Percentiles rank a stretch among this genome's conserved stretches.
Evolutionary conservation across 2,888 invertebrate genomes (phyloP).

Genomic region (Drosophila engyochracea): DNA sequence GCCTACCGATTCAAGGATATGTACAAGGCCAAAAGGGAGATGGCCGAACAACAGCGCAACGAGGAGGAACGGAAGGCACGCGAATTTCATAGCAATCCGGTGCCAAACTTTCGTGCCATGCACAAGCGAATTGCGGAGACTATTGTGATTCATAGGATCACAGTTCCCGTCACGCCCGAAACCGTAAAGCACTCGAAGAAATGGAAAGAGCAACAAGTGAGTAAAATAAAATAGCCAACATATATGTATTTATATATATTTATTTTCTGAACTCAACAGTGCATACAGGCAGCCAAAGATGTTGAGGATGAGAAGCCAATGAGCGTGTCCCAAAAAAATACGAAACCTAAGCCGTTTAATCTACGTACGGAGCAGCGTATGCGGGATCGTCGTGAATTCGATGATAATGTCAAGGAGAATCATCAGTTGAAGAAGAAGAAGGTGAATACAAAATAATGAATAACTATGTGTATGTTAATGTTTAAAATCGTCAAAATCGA

Average conservation of each 20-base stretch:
- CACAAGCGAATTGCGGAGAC: slow-evolving; percentile 54
- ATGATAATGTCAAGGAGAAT: slow-evolving; percentile 66
- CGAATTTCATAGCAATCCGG: slow-evolving; percentile 83
- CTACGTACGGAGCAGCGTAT: slow-evolving; percentile 78
- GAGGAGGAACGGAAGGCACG: slow-evolving; percentile 82
- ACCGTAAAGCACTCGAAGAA: slow-evolving; percentile 77
- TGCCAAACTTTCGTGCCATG: slow-evolving; percentile 75
- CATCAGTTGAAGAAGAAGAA: slow-evolving; percentile 79
- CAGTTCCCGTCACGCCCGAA: slow-evolving; percentile 78
- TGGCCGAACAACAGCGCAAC: slow-evolving; percentile 55
- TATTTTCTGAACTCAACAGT: not conserved
- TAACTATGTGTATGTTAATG: not conserved
- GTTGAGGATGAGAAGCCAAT: slow-evolving; percentile 36
- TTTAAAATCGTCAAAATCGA: slow-evolving; percentile 12
- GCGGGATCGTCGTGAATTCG: slow-evolving; percentile 80
- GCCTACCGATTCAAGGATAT: slow-evolving; percentile 78
- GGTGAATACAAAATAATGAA: slow-evolving; percentile 66
- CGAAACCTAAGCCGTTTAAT: slow-evolving; percentile 77
- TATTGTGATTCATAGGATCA: slow-evolving; percentile 63
- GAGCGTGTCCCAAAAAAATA: slow-evolving; percentile 4
- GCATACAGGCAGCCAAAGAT: not conserved
- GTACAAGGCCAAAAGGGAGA: slow-evolving; percentile 77
- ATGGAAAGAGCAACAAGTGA: slow-evolving; percentile 62
- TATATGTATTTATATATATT: not conserved
- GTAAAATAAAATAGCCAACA: not conserved